These are phyloP conservation scores for Danionella dracula DNA, from an alignment of 2,797 vertebrate species.

Conservation along the genomic window DNA sequence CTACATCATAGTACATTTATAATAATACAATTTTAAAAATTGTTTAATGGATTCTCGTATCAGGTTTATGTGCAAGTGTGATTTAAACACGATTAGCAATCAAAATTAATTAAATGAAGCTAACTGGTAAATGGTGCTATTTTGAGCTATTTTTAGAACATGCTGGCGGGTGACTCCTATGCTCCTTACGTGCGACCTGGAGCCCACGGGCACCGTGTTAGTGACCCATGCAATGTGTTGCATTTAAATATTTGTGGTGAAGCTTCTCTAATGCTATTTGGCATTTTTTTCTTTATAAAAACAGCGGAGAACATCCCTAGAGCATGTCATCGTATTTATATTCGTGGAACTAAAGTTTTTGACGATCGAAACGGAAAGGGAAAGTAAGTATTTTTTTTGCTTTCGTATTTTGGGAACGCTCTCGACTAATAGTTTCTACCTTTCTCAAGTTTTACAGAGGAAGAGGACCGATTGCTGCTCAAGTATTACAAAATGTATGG, in stretches of 20 bases:
- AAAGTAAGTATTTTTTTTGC: constrained; percentile 47
- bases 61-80: no score
- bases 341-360: constrained; percentile 54
- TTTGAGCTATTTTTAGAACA: no score
- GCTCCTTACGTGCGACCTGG: no score
- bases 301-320: constrained; percentile 64
- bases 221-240: no score
- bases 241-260: background rate
- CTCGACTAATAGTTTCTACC: background rate
- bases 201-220: no score
- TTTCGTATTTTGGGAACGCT: background rate
- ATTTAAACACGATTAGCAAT: no score
- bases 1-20: no score
- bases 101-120: no score
- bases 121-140: no score
- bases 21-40: no score
- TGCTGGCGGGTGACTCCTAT: no score
- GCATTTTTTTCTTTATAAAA: background rate
- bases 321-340: constrained; percentile 47
- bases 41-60: no score
- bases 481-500: constrained; percentile 59
- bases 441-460: constrained; percentile 58
- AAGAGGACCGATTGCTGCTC: constrained; percentile 47
- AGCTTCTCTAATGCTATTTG: background rate
- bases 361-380: constrained; percentile 56